phyloP scores from a whole-genome alignment of 2,113 vertebrate genomes.

The Ictidomys tridecemlineatus region DNA sequence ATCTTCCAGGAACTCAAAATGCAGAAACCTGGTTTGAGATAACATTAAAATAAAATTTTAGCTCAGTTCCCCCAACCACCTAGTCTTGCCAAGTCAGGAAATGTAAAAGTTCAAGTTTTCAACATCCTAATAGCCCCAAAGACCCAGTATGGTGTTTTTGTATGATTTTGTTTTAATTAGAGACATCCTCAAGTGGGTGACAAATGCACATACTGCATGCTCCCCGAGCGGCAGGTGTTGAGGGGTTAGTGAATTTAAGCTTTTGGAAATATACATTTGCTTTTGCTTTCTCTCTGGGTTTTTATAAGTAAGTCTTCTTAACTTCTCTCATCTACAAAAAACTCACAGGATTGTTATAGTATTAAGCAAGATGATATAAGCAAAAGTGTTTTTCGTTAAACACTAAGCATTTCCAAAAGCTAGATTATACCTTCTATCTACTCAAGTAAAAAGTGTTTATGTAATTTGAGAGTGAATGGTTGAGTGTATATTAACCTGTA shows the following conservation, averaged over 20 bases:
- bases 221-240: rapidly evolving
- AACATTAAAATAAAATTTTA: constrained; percentile 56
- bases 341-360: not conserved
- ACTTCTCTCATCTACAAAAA: not conserved
- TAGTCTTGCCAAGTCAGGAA: constrained; percentile 64
- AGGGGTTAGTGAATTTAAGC: not conserved
- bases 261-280: not conserved
- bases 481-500: not conserved
- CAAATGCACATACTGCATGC: rapidly evolving
- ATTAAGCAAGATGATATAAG: not conserved
- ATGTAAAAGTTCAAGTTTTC: constrained; percentile 76
- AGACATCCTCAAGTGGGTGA: not conserved
- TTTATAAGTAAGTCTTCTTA: not conserved
- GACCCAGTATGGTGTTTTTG: not conserved
- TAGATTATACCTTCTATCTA: not conserved
- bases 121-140: not conserved
- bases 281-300: constrained; percentile 31
- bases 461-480: not conserved
- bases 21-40: constrained; percentile 66
- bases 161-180: not conserved
- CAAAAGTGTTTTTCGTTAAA: constrained; percentile 17
- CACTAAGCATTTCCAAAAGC: constrained; percentile 7
- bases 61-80: constrained; percentile 61
- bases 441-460: not conserved
- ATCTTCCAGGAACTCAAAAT: constrained; percentile 73